Conservation (phyloP, 2,888 invertebrate genomes). For the Mythimna ferrago region DNA sequence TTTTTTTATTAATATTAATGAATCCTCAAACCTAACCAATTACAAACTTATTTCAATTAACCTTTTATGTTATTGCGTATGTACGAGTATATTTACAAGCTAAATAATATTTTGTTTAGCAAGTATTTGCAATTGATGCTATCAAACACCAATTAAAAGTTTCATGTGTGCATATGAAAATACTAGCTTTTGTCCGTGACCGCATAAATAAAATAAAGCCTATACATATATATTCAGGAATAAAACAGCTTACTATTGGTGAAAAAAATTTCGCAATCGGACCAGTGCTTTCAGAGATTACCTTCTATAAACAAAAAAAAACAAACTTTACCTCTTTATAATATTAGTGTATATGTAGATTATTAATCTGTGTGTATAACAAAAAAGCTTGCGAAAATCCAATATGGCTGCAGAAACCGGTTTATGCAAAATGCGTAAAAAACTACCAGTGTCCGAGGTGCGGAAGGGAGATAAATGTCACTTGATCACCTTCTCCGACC, state of each 20-base stretch:
- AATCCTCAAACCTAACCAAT: constrained; percentile 20
- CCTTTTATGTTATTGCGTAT: constrained; percentile 31
- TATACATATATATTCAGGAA: too few relatives aligned
- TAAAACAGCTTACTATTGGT: too few relatives aligned
- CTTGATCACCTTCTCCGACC: constrained; percentile 84
- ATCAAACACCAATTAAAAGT: constrained; percentile 6
- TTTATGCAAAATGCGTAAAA: constrained; percentile 74
- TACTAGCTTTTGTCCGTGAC: not conserved
- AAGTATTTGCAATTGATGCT: constrained; percentile 1
- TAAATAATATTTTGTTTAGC: not conserved
- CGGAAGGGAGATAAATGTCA: constrained; percentile 86
- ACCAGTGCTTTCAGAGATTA: too few relatives aligned
- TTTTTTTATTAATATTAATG: constrained; percentile 24
- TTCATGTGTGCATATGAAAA: not conserved
- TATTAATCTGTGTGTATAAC: constrained; percentile 34
- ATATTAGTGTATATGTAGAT: too few relatives aligned
- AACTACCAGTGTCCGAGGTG: constrained; percentile 62
- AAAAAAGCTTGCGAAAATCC: constrained; percentile 48
- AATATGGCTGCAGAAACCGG: constrained; percentile 76
- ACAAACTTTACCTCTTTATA: too few relatives aligned
- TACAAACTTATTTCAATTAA: constrained; percentile 23
- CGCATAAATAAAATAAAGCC: too few relatives aligned
- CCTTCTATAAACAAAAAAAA: too few relatives aligned
- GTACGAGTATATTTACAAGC: not conserved
- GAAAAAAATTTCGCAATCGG: too few relatives aligned